A percentile compares a stretch with the other conserved stretches of the same genome.
phyloP scores from a whole-genome alignment of 2,113 vertebrate species.

The Leptobrachium ailaonicum region DNA sequence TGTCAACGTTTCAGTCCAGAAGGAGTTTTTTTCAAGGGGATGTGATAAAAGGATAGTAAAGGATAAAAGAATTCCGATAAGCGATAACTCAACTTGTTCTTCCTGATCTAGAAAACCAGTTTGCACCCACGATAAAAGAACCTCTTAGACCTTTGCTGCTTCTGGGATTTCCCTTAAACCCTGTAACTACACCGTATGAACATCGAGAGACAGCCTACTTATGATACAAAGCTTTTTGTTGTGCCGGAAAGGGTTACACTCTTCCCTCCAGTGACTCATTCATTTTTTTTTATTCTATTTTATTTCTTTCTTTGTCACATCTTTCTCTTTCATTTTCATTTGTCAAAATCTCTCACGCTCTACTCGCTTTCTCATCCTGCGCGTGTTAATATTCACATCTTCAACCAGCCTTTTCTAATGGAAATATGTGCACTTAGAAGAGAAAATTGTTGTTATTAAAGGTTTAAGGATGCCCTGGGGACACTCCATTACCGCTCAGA shows the following conservation, averaged over 20 bases:
- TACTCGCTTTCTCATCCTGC: constrained; percentile 1
- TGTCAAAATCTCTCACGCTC: constrained; percentile 7
- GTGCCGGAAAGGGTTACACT: neutral
- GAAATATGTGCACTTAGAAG: constrained; percentile 52
- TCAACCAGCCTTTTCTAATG: constrained; percentile 53
- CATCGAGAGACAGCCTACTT: neutral
- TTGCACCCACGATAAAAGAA: no score
- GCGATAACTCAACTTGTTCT: no score
- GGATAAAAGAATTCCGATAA: no score
- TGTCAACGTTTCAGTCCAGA: no score
- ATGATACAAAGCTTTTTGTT: neutral
- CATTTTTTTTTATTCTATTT: neutral
- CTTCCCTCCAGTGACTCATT: neutral
- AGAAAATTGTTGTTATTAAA: constrained; percentile 55
- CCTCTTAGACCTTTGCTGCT: no score
- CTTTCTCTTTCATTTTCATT: neutral
- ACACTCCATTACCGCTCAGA: constrained; percentile 49
- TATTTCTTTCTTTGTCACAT: neutral
- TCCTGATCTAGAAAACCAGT: no score
- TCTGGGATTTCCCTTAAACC: no score
- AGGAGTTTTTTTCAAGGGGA: no score
- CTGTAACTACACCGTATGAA: constrained; percentile 6
- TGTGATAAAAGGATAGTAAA: no score
- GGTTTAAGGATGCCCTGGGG: constrained; percentile 54
- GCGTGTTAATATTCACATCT: constrained; percentile 22